Percentiles rank a stretch among this genome's conserved stretches.
Evolutionary conservation across 2,888 invertebrate species (phyloP).

Genomic region (Leptopilina myrica): DNA sequence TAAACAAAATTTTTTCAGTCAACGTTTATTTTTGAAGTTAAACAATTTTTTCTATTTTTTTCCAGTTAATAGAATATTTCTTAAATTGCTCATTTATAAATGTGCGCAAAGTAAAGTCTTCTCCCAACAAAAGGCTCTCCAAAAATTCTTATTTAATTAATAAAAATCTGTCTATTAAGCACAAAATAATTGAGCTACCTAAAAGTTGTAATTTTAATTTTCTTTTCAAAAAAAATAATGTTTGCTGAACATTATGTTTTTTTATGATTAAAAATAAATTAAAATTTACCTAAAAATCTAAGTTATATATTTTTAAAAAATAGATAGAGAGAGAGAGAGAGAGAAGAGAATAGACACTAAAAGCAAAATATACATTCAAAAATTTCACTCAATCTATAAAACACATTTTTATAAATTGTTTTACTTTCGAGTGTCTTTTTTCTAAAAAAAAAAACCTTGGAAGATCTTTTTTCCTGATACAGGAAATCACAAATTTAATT

Average conservation of each 20-base stretch:
- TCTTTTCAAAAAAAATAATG: neutral
- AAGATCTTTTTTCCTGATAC: conserved; percentile 35
- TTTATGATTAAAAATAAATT: conserved; percentile 10
- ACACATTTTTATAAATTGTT: neutral
- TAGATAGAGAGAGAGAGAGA: no score
- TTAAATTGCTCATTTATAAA: neutral
- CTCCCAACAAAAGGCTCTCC: conserved; percentile 10
- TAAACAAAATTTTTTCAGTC: no score
- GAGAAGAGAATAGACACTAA: neutral
- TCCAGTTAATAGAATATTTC: neutral
- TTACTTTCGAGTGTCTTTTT: neutral
- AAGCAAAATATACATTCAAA: conserved; percentile 4
- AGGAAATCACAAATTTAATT: conserved; percentile 28
- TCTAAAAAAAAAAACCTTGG: conserved; percentile 17
- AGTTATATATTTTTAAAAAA: neutral
- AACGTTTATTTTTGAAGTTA: no score
- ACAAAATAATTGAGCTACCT: neutral
- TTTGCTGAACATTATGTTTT: neutral
- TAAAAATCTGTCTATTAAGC: neutral
- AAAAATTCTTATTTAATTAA: conserved; percentile 11
- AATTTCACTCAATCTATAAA: neutral
- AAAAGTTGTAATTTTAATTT: conserved; percentile 8
- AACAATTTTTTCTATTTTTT: neutral
- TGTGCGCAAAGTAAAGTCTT: conserved; percentile 33
- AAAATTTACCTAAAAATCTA: neutral